phyloP scores from a whole-genome alignment of 2,113 vertebrate genomes.

The Haplotaxodon microlepis region DNA sequence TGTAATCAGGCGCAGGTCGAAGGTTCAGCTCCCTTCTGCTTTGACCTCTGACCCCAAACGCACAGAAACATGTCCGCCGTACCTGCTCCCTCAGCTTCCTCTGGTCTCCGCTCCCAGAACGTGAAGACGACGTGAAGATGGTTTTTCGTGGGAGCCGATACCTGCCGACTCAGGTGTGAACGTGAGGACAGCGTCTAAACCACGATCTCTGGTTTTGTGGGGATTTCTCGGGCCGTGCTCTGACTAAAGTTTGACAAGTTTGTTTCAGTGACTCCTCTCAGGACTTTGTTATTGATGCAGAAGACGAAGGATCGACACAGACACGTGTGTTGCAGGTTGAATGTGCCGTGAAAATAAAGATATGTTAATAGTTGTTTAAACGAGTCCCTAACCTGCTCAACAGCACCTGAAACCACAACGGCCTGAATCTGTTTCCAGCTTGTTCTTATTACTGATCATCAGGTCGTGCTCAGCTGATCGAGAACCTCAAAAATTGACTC shows the following conservation, averaged over 20 bases:
- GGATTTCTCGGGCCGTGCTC: not conserved
- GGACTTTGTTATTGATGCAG: not conserved
- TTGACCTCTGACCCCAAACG: not conserved
- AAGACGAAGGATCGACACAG: not conserved
- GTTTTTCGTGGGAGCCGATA: not conserved
- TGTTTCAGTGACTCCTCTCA: not conserved
- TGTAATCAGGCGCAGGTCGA: not conserved
- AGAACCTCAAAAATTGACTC: not conserved
- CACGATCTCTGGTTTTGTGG: not conserved
- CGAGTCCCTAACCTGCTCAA: not conserved
- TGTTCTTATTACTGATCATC: not conserved
- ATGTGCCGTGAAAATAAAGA: not conserved
- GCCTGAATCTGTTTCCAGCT: not conserved
- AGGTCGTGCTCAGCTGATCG: not conserved
- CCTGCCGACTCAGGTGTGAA: not conserved
- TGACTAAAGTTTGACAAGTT: not conserved
- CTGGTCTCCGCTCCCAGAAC: not conserved
- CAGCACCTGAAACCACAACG: not conserved
- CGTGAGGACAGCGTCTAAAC: not conserved
- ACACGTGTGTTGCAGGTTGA: not conserved
- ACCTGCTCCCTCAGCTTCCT: not conserved
- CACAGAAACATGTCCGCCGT: not conserved
- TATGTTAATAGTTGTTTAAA: not conserved
- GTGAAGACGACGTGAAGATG: not conserved
- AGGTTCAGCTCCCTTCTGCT: slow-evolving; percentile 3